Conservation (phyloP, 2,888 invertebrate species). For the Pseudolycoriella hygida region DNA sequence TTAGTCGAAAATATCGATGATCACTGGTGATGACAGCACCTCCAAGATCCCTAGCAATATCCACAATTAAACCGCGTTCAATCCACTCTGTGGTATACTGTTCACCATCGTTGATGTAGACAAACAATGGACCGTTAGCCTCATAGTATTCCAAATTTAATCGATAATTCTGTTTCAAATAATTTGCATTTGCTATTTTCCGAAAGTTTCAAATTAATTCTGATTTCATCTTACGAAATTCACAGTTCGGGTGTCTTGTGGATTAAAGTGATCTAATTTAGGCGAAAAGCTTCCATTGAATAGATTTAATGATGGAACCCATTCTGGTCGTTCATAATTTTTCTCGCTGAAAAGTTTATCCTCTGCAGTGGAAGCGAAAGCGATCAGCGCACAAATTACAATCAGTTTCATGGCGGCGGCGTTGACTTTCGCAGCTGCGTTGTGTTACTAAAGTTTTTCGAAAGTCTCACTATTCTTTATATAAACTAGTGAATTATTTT, state of each 20-base stretch:
- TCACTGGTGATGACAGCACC: constrained; percentile 5
- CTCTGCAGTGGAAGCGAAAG: no score
- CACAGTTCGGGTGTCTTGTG: constrained; percentile 33
- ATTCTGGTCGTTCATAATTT: no score
- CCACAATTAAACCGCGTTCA: constrained; percentile 5
- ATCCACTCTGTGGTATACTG: constrained; percentile 3
- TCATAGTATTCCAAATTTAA: constrained; percentile 13
- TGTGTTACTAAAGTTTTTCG: no score
- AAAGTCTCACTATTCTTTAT: no score
- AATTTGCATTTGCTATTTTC: not conserved
- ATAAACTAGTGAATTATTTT: no score
- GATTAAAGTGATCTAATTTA: constrained; percentile 34
- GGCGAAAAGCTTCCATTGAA: not conserved
- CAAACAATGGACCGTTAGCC: constrained; percentile 13
- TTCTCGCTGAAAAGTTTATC: no score
- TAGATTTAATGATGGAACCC: not conserved
- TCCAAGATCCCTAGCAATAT: constrained; percentile 6
- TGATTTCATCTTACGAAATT: constrained; percentile 17
- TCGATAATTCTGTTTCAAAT: constrained; percentile 12
- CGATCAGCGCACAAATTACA: no score
- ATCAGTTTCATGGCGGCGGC: no score
- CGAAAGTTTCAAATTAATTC: not conserved
- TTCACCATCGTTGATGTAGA: constrained; percentile 4
- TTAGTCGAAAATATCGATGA: constrained; percentile 6
- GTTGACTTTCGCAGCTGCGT: no score